A percentile compares a stretch with the other conserved stretches of the same genome.
Conservation (phyloP, 2,888 invertebrate species). For the Aspidapion aeneum region DNA sequence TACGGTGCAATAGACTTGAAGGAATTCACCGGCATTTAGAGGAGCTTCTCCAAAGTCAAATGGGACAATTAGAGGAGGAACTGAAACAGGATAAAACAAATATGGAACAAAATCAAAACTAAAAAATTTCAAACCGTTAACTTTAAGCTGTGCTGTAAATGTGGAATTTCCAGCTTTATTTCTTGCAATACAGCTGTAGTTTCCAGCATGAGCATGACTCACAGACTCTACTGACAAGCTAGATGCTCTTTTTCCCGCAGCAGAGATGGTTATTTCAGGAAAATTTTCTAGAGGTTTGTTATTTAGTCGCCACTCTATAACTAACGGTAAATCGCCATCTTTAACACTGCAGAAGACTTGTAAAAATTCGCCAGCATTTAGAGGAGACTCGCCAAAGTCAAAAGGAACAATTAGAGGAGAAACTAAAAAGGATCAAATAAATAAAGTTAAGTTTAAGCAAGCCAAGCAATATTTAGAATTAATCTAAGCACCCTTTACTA, state of each 20-base stretch:
- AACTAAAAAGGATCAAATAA: constrained; percentile 47
- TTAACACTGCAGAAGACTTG: constrained; percentile 61
- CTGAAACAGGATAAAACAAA: constrained; percentile 42
- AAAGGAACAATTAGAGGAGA: constrained; percentile 64
- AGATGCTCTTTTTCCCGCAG: constrained; percentile 49
- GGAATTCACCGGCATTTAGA: constrained; percentile 58
- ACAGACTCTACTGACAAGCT: constrained; percentile 64
- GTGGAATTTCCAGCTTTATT: constrained; percentile 40
- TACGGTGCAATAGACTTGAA: constrained; percentile 60
- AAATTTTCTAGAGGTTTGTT: constrained; percentile 39
- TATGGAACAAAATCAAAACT: neutral
- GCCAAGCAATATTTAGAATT: constrained; percentile 3
- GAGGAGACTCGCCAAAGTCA: constrained; percentile 60
- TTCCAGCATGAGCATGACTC: constrained; percentile 66
- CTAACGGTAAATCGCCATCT: constrained; percentile 63
- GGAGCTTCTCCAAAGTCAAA: constrained; percentile 64
- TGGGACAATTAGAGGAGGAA: constrained; percentile 62
- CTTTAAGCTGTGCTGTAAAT: constrained; percentile 52
- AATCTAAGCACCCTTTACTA: constrained; percentile 52
- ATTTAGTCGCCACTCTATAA: constrained; percentile 61
- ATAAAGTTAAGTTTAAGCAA: neutral
- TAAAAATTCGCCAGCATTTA: constrained; percentile 59
- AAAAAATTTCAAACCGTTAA: constrained; percentile 65
- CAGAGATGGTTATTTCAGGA: constrained; percentile 38
- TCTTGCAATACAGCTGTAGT: constrained; percentile 68